Percentiles rank a stretch among this genome's conserved stretches.
These are phyloP conservation scores for Plebejus melissa DNA, from an alignment of 2,888 invertebrate species.

Conservation along the genomic window DNA sequence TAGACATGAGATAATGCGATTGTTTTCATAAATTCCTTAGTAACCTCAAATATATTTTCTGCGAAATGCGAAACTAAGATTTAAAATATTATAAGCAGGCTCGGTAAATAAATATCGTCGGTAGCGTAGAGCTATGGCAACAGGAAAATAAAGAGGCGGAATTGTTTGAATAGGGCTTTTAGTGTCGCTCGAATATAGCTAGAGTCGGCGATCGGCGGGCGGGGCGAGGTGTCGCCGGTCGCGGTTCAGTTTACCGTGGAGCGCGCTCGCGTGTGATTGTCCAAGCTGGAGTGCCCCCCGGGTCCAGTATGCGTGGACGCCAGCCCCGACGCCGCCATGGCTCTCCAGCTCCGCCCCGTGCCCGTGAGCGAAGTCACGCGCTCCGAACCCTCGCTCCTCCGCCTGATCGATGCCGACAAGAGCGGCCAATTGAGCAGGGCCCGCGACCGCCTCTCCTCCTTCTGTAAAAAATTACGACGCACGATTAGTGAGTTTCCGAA, in stretches of 20 bases:
- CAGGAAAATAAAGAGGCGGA: conserved; percentile 21
- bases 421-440: conserved; percentile 68
- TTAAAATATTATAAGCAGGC: not conserved
- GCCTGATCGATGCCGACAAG: conserved; percentile 67
- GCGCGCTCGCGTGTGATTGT: conserved; percentile 71
- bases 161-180: conserved; percentile 57
- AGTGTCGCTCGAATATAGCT: conserved; percentile 42
- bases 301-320: conserved; percentile 77
- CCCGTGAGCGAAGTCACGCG: conserved; percentile 65
- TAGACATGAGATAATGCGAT: conserved; percentile 10
- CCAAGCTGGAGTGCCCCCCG: conserved; percentile 73
- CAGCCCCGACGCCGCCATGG: conserved; percentile 56
- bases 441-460: conserved; percentile 67
- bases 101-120: conserved; percentile 5
- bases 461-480: conserved; percentile 74
- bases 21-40: not conserved
- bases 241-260: conserved; percentile 61
- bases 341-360: conserved; percentile 64
- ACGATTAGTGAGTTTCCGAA: conserved; percentile 68
- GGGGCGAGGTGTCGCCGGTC: conserved; percentile 45
- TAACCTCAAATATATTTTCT: not conserved
- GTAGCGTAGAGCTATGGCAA: conserved; percentile 22
- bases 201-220: conserved; percentile 52
- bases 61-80: not conserved
- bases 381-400: conserved; percentile 67